phyloP scores from a whole-genome alignment of 2,888 invertebrate species.

The Cantharis nigra region DNA sequence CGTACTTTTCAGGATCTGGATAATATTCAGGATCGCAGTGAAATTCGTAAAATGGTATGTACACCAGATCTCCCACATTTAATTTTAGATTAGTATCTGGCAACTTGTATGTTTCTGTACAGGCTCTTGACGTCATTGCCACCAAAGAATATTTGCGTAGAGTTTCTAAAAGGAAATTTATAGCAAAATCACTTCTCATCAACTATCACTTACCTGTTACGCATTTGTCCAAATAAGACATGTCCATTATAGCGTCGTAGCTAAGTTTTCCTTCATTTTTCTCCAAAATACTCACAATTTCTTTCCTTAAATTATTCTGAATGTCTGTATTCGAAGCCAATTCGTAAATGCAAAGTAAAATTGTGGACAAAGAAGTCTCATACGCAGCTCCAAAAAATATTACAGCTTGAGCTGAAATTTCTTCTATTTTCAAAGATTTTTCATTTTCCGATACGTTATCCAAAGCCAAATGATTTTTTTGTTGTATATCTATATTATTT shows the following conservation, averaged over 20 bases:
- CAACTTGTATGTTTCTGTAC: constrained; percentile 38
- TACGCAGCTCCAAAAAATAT: constrained; percentile 47
- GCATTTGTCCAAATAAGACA: constrained; percentile 58
- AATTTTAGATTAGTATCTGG: constrained; percentile 39
- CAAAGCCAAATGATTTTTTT: not conserved
- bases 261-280: constrained; percentile 52
- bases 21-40: constrained; percentile 43
- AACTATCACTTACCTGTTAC: constrained; percentile 42
- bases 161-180: constrained; percentile 38
- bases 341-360: constrained; percentile 58
- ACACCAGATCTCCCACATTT: constrained; percentile 35
- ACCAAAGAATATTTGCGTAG: constrained; percentile 43
- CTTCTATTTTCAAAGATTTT: constrained; percentile 4
- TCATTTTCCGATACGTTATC: not conserved
- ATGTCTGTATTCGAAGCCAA: constrained; percentile 55
- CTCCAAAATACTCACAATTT: constrained; percentile 51
- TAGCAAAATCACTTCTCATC: no score
- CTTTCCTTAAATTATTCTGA: constrained; percentile 53
- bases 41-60: constrained; percentile 40
- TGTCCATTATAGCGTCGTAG: constrained; percentile 56
- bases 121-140: constrained; percentile 37
- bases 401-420: constrained; percentile 38
- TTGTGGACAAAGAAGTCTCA: constrained; percentile 50
- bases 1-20: constrained; percentile 64
- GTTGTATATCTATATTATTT: not conserved